Evolutionary conservation across 2,113 vertebrate genomes (phyloP).

Genomic region (Perca flavescens): DNA sequence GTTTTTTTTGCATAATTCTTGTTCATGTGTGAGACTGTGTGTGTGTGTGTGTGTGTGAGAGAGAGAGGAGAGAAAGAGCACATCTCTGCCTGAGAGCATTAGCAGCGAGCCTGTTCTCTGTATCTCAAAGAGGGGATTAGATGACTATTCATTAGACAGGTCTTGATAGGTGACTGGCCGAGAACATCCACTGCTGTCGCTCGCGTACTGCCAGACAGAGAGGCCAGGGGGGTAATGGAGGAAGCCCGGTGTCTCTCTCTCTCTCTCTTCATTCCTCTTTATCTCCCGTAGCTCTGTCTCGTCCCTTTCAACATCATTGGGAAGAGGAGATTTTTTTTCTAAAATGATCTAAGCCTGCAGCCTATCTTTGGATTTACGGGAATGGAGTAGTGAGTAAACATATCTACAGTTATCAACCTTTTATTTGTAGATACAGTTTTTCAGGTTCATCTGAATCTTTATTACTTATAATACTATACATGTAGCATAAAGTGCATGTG

Average conservation of each 20-base stretch:
- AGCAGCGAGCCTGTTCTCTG: slow-evolving; percentile 70
- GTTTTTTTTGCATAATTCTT: slow-evolving; percentile 33
- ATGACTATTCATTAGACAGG: slow-evolving; percentile 71
- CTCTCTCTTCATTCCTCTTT: slow-evolving; percentile 47
- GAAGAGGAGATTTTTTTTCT: slow-evolving; percentile 17
- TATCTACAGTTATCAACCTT: neutral
- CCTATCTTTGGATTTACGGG: neutral
- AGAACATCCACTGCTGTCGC: slow-evolving; percentile 48
- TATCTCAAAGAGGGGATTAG: slow-evolving; percentile 81
- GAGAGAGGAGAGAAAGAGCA: slow-evolving; percentile 28
- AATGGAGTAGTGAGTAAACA: neutral
- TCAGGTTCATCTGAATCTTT: neutral
- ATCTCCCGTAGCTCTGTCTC: slow-evolving; percentile 39
- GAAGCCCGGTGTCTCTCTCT: slow-evolving; percentile 26
- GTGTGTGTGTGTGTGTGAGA: slow-evolving; percentile 23
- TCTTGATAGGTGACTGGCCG: slow-evolving; percentile 72
- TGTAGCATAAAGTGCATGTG: neutral
- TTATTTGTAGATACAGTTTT: neutral
- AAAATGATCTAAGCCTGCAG: slow-evolving; percentile 22
- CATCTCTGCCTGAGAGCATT: slow-evolving; percentile 70
- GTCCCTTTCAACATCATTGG: slow-evolving; percentile 31
- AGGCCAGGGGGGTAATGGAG: slow-evolving; percentile 68
- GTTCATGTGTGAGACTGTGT: slow-evolving; percentile 26
- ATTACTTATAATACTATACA: no score
- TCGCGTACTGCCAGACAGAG: slow-evolving; percentile 44